Conservation (phyloP, 2,797 vertebrate species). For the Mormyrus hasselquistii region DNA sequence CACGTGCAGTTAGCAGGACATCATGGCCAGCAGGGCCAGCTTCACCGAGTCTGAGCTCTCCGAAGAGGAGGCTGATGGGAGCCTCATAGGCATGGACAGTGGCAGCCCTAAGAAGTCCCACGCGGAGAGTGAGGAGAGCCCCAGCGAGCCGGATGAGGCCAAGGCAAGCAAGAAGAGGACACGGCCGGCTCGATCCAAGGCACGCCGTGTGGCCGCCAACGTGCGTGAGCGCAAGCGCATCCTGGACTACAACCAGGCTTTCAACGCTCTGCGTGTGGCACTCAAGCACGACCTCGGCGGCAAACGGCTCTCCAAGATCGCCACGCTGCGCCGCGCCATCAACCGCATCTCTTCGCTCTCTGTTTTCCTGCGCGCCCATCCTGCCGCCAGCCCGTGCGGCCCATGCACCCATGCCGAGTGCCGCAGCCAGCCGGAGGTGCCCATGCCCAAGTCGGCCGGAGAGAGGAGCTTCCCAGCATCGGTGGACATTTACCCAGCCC, state of each 20-base stretch:
- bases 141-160: slow-evolving; percentile 53
- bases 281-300: slow-evolving; percentile 83
- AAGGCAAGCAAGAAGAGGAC: slow-evolving; percentile 62
- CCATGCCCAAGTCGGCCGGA: slow-evolving; percentile 17
- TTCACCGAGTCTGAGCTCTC: slow-evolving; percentile 58
- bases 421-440: slow-evolving; percentile 30
- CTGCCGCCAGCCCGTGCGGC: slow-evolving; percentile 38
- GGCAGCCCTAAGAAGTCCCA: slow-evolving; percentile 49
- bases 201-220: slow-evolving; percentile 84
- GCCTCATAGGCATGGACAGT: slow-evolving; percentile 42
- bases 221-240: slow-evolving; percentile 89
- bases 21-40: slow-evolving; percentile 57
- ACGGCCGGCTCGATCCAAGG: slow-evolving; percentile 76
- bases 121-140: slow-evolving; percentile 45
- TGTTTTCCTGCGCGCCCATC: slow-evolving; percentile 66
- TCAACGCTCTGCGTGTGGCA: slow-evolving; percentile 80
- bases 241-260: slow-evolving; percentile 95
- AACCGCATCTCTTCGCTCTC: slow-evolving; percentile 78
- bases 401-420: slow-evolving; percentile 57
- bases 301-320: slow-evolving; percentile 91
- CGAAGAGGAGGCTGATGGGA: slow-evolving; percentile 61
- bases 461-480: slow-evolving; percentile 27
- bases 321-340: slow-evolving; percentile 85
- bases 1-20: background rate
- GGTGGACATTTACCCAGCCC: slow-evolving; percentile 47